Base-by-base conservation (phyloP, 2,113 vertebrate genomes). In the Anhinga anhinga region DNA sequence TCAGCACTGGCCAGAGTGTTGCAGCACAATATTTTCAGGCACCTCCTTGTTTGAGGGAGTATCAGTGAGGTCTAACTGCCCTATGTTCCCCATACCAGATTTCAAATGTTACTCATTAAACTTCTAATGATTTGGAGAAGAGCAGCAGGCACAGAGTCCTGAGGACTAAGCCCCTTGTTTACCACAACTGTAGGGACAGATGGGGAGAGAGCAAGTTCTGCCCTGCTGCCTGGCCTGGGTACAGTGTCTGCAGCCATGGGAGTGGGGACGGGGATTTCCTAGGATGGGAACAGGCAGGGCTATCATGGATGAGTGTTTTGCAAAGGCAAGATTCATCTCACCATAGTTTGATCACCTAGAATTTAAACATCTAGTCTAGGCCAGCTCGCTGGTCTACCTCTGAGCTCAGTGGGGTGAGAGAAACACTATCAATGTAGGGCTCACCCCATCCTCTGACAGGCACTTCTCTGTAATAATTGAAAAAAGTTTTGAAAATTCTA, bases 101-200 rank as follows among this genome's bases (percentile, higher is more conserved):
- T 78, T 78, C 42, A 86, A 44, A 29, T 4, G 8, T 23, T 52
- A 32, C 21, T 66, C 42, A 40, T 52, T 34, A 61, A 45, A 69
- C 4, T 69, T 61, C 7, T 25, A 76, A 49, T 27, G 25, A 38
- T 29, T 17, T 70, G 73, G 32, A 55, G 44, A 44, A 59, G 15
- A 79, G 36, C 11, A 61, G 44, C 53, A 85, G 61, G 47, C 3
- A 8, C 13, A 27, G 38, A 77, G 8, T 17, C 14, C 16, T 25
- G 55, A 49, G 34, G 15, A 66, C 21, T 58, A 21, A 70, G 23
- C 11, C 23, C 25, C 36, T 42, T n/a, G 5, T 26, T 52, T 29
- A 61, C 14, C 30, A 32, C 23, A 45, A 52, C 11, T 0, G 0
- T 4, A 16, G 34, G 11, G 44, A 17, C 4, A 0, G 52, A 84